Conservation (phyloP, 2,888 invertebrate genomes). For the Orthosia cruda region DNA sequence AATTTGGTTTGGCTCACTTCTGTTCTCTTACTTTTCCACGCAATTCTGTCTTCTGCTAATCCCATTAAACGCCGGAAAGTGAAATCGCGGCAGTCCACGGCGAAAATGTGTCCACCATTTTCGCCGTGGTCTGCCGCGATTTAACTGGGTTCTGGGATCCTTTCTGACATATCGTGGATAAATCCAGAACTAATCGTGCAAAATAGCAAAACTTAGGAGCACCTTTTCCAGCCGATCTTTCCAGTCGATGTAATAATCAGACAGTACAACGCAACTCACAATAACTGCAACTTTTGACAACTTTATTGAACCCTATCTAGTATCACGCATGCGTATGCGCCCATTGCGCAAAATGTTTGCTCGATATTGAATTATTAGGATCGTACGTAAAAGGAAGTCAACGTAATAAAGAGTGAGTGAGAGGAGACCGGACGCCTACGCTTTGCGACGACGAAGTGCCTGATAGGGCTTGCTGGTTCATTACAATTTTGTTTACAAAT, state of each 20-base stretch:
- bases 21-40: not conserved
- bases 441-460: not conserved
- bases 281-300: not conserved
- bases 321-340: conserved; percentile 20
- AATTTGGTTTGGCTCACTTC: not conserved
- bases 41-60: not conserved
- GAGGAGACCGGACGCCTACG: conserved; percentile 69
- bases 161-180: not conserved
- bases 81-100: too few relatives aligned
- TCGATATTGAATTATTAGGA: conserved; percentile 50
- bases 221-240: too few relatives aligned
- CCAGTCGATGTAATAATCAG: not conserved
- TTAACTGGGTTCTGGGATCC: not conserved
- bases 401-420: conserved; percentile 83
- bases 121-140: not conserved
- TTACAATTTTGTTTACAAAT: conserved; percentile 11
- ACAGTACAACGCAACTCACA: not conserved
- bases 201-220: not conserved
- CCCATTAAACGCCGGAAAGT: too few relatives aligned
- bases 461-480: conserved; percentile 29
- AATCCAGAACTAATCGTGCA: not conserved
- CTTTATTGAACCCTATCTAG: conserved; percentile 4
- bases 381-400: conserved; percentile 79
- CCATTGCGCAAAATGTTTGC: conserved; percentile 28
- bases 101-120: too few relatives aligned